Percentiles rank a stretch among this genome's conserved stretches.
Evolutionary conservation across 2,797 vertebrate genomes (phyloP).

Genomic region (Aldrovandia affinis): DNA sequence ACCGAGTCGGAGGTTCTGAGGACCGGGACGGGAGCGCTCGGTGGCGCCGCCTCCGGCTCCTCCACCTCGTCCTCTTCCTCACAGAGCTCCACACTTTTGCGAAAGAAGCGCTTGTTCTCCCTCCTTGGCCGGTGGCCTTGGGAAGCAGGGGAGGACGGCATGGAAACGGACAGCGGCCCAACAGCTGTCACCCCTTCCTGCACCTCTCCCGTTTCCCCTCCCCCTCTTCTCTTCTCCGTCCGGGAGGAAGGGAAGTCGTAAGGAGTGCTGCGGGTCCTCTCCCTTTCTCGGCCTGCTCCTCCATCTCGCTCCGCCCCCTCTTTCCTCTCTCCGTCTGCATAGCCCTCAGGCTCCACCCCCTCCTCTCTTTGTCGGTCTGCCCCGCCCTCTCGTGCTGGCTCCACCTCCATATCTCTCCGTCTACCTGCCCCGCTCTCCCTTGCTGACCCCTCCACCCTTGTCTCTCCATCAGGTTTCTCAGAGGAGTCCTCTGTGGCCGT

Average conservation of each 20-base stretch:
- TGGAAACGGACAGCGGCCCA: slow-evolving; percentile 59
- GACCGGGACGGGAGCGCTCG: slow-evolving; percentile 70
- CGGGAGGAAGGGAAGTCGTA: slow-evolving; percentile 66
- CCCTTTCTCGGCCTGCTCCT: slow-evolving; percentile 63
- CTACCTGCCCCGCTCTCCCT: slow-evolving; percentile 55
- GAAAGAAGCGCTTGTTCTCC: slow-evolving; percentile 87
- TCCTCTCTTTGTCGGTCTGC: slow-evolving; percentile 54
- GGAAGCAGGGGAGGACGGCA: slow-evolving; percentile 59
- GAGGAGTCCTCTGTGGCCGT: slow-evolving; percentile 86
- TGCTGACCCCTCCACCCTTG: slow-evolving; percentile 55
- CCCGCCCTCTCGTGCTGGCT: slow-evolving; percentile 52
- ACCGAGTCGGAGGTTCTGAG: slow-evolving; percentile 69
- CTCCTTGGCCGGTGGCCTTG: slow-evolving; percentile 67
- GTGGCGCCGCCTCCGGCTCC: slow-evolving; percentile 56
- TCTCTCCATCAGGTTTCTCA: slow-evolving; percentile 87
- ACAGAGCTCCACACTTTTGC: slow-evolving; percentile 88
- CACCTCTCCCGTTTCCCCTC: slow-evolving; percentile 43
- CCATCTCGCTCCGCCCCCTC: slow-evolving; percentile 61
- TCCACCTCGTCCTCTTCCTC: slow-evolving; percentile 78
- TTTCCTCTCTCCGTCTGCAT: slow-evolving; percentile 63
- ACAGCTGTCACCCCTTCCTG: slow-evolving; percentile 18
- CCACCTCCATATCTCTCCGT: slow-evolving; percentile 69
- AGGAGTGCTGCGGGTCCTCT: slow-evolving; percentile 70
- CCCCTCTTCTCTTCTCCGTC: slow-evolving; percentile 55
- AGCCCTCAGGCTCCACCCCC: slow-evolving; percentile 57